Conservation (phyloP, 2,113 vertebrate species). For the Urocynchramus pylzowi region DNA sequence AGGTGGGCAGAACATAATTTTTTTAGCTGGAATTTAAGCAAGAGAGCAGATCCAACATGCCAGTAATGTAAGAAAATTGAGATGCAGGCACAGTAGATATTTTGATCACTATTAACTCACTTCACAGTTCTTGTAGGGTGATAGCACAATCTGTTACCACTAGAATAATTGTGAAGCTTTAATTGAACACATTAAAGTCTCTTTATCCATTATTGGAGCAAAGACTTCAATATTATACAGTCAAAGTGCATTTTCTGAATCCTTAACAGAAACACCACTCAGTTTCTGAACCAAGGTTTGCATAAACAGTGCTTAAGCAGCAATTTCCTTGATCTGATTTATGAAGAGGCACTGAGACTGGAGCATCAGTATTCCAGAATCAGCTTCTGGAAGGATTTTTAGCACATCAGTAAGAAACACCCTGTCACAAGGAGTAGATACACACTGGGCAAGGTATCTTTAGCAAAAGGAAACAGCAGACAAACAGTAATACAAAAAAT, state of each 20-base stretch:
- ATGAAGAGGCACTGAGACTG: not conserved
- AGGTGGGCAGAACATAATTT: not conserved
- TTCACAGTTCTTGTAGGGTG: not conserved
- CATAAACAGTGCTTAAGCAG: not conserved
- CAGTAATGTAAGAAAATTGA: not conserved
- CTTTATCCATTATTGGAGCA: not conserved
- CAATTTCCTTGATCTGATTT: conserved; percentile 6
- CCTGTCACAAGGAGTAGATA: not conserved
- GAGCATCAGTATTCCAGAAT: not conserved
- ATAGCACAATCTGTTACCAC: not conserved
- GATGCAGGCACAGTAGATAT: not conserved
- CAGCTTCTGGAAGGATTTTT: not conserved
- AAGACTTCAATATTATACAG: not conserved
- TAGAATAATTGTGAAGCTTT: conserved; percentile 11
- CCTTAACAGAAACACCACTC: not conserved
- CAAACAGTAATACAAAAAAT: not conserved
- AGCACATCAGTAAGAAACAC: not conserved
- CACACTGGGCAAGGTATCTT: not conserved
- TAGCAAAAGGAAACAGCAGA: not conserved
- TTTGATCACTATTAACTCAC: conserved; percentile 26
- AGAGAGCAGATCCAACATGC: not conserved
- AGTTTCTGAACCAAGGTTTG: not conserved
- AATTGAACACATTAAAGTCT: conserved; percentile 16
- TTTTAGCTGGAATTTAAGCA: not conserved
- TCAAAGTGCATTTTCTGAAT: not conserved